Percentiles rank a stretch among this genome's conserved stretches.
Evolutionary conservation across 2,797 vertebrate genomes (phyloP).

Genomic region (Acridotheres tristis): DNA sequence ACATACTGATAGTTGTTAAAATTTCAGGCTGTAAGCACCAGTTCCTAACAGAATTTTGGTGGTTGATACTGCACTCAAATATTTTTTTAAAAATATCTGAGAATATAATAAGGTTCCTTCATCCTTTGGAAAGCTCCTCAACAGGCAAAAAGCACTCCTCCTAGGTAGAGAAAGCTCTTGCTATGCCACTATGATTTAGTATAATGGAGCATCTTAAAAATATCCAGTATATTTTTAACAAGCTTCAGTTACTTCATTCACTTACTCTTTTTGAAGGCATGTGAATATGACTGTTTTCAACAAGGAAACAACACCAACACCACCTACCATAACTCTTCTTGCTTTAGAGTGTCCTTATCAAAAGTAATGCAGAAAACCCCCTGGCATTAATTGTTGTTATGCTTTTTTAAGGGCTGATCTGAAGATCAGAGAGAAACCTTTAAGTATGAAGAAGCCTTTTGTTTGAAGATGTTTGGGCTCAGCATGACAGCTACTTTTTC

Average conservation of each 20-base stretch:
- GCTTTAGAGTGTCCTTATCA: slow-evolving; percentile 56
- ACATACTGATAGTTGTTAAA: slow-evolving; percentile 36
- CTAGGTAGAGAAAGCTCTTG: slow-evolving; percentile 16
- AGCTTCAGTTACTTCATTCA: slow-evolving; percentile 5
- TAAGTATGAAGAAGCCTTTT: slow-evolving; percentile 40
- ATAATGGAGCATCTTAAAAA: slow-evolving; percentile 53
- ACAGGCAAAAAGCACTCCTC: slow-evolving; percentile 31
- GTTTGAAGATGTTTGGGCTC: slow-evolving; percentile 45
- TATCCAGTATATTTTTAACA: slow-evolving; percentile 48
- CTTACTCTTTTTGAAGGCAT: background rate
- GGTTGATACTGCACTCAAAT: slow-evolving; percentile 62
- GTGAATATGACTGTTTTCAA: background rate
- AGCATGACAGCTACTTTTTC: slow-evolving; percentile 34
- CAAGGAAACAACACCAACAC: background rate
- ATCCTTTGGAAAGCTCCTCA: slow-evolving; percentile 32
- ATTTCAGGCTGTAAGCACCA: slow-evolving; percentile 68
- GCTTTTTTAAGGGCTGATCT: slow-evolving; percentile 16
- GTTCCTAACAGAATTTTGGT: slow-evolving; percentile 64
- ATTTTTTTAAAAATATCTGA: slow-evolving; percentile 55
- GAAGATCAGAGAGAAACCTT: slow-evolving; percentile 50
- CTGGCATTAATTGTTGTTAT: slow-evolving; percentile 43
- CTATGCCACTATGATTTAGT: background rate
- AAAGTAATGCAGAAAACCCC: slow-evolving; percentile 32
- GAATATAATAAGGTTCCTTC: slow-evolving; percentile 30
- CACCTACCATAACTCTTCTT: slow-evolving; percentile 3